A percentile compares a stretch with the other conserved stretches of the same genome.
Conservation (phyloP, 2,888 invertebrate species). For the Acleris emargana region DNA sequence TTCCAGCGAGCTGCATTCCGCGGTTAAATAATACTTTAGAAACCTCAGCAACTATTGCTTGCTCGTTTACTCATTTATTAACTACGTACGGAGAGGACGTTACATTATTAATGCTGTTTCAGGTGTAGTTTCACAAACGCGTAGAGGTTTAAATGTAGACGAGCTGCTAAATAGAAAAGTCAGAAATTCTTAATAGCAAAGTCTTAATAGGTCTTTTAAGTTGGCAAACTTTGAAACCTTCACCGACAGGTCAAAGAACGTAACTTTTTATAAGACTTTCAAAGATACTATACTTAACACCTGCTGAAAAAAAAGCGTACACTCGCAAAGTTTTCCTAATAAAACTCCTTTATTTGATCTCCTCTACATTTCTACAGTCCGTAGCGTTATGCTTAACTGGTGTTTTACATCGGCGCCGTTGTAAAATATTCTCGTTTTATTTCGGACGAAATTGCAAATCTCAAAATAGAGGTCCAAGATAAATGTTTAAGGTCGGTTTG, state of each 20-base stretch:
- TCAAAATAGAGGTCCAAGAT: conserved; percentile 11
- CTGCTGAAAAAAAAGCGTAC: conserved; percentile 21
- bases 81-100: too few relatives aligned
- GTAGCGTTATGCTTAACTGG: conserved; percentile 10
- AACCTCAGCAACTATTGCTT: too few relatives aligned
- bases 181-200: background rate
- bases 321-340: conserved; percentile 17
- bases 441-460: conserved; percentile 13
- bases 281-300: conserved; percentile 26
- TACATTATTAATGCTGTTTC: too few relatives aligned
- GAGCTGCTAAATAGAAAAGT: background rate
- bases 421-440: conserved; percentile 14
- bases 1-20: background rate
- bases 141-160: background rate
- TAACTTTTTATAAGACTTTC: conserved; percentile 20
- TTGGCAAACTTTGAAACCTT: conserved; percentile 12
- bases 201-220: conserved; percentile 8
- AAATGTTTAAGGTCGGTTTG: conserved; percentile 19
- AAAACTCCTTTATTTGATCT: conserved; percentile 15
- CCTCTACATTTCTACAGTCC: conserved; percentile 2
- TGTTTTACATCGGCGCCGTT: conserved; percentile 14
- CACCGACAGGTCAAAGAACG: conserved; percentile 11
- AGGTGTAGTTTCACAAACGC: too few relatives aligned
- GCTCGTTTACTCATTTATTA: too few relatives aligned
- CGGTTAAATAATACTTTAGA: background rate